Conservation (phyloP, 1,140 invertebrate genomes). For the Diabrotica undecimpunctata region DNA sequence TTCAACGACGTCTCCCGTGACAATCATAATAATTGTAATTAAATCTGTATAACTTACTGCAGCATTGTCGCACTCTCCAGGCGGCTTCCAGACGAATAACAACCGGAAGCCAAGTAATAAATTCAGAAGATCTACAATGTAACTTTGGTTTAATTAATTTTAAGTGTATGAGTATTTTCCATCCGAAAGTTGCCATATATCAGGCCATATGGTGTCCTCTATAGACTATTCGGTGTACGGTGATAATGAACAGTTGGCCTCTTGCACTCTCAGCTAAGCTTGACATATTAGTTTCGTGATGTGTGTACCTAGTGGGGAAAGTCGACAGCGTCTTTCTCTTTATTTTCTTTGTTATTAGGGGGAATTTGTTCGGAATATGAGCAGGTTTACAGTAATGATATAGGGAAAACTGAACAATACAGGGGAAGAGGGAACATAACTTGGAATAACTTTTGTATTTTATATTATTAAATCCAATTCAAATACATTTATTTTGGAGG, state of each 20-base stretch:
- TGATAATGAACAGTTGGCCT: constrained; percentile 32
- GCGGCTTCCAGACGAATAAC: background rate
- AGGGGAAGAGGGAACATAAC: no score
- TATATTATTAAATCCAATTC: no score
- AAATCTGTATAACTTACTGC: background rate
- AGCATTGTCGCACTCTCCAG: background rate
- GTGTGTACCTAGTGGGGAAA: constrained; percentile 5
- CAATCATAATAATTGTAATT: constrained; percentile 8
- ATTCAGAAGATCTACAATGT: constrained; percentile 11
- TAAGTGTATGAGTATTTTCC: constrained; percentile 16
- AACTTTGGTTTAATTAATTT: constrained; percentile 21
- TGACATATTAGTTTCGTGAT: constrained; percentile 28
- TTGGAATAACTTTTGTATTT: no score
- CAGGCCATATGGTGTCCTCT: constrained; percentile 27
- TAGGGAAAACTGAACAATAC: no score
- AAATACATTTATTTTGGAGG: no score
- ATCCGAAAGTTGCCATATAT: constrained; percentile 15
- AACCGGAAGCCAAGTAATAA: constrained; percentile 7
- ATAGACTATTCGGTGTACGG: constrained; percentile 23
- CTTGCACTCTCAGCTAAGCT: constrained; percentile 26
- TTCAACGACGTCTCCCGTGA: background rate
- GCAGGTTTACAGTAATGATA: no score
- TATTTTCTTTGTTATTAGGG: no score
- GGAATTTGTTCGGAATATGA: no score
- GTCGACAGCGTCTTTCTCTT: no score